Percentiles rank a stretch among this genome's conserved stretches.
Conservation (phyloP, 53 echinoderm and acorn worm genomes). For the Apostichopus leukothele region DNA sequence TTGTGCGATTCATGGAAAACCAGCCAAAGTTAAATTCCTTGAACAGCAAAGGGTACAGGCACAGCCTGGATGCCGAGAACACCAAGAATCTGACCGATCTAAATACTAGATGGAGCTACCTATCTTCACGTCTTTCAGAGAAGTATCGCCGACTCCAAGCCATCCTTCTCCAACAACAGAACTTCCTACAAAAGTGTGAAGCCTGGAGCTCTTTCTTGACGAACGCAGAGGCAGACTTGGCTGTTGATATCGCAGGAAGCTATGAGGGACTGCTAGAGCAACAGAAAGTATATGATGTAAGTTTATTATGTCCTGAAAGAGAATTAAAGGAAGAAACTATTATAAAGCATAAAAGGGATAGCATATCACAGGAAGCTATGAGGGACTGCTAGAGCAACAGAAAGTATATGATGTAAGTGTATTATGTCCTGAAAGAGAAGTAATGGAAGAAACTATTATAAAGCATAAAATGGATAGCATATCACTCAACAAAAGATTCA, state of each 20-base stretch:
- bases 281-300: slow-evolving; percentile 97
- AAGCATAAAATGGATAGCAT: no score
- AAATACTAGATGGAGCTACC: slow-evolving; percentile 82
- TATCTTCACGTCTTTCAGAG: slow-evolving; percentile 80
- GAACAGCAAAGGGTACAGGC: slow-evolving; percentile 92
- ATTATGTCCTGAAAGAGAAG: not conserved
- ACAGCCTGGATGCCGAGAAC: slow-evolving; percentile 80
- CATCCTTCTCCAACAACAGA: slow-evolving; percentile 85
- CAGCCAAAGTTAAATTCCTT: slow-evolving; percentile 79
- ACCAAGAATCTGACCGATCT: slow-evolving; percentile 66
- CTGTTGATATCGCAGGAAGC: slow-evolving; percentile 95
- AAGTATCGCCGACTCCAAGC: slow-evolving; percentile 92
- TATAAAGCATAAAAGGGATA: no score
- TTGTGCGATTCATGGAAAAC: slow-evolving; percentile 74
- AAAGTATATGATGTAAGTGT: slow-evolving; percentile 91
- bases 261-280: slow-evolving; percentile 86
- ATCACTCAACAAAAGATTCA: no score
- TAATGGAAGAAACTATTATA: no score
- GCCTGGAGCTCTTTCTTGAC: slow-evolving; percentile 91
- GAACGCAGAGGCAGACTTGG: slow-evolving; percentile 84
- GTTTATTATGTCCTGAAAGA: not conserved
- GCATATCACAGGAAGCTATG: slow-evolving; percentile 65
- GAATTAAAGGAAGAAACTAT: no score
- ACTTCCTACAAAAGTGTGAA: slow-evolving; percentile 92
- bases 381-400: slow-evolving; percentile 87